Evolutionary conservation across 2,113 vertebrate species (phyloP), one percentile per base, ranked within the genome.

Genomic region (Bos indicus): DNA sequence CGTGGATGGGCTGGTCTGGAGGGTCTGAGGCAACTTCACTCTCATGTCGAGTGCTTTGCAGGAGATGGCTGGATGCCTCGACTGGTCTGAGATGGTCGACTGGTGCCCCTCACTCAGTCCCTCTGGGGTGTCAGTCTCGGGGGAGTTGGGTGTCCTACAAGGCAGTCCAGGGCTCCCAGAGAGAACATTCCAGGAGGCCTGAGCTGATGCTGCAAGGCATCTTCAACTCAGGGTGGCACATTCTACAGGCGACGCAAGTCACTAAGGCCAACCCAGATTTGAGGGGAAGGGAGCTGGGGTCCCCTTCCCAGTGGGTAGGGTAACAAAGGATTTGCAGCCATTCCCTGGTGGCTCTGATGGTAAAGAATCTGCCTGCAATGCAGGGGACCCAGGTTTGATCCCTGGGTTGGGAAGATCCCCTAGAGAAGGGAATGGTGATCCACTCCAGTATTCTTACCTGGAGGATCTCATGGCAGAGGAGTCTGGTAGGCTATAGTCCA

Each of bases 21-120:
- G 2, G 33, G 5, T 54, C n/a, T 23, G 12, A 54, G 52, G 52
- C 0, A 3, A n/a, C 48, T 51, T 60, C 21, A 43, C 1, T 28
- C 14, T 82, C 86, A 3, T 2, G 19, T 14, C 7, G 4, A 14
- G 56, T 7, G 80, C 71, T 91, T 26, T 54, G 51, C 19, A 2
- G 11, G 56, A 36, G 16, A 40, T 11, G 78, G 78, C 48, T 59
- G 28, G 59, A 64, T 95, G 57, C 21, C 19, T 56, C n/a, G 3
- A 26, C 15, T 62, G 46, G 30, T 74, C 94, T 40, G 46, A 33
- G 25, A 46, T 2, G 26, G 33, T 14, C 59, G 13, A 8, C 74
- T 6, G 7, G 17, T 85, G 14, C n/a, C 14, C 81, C 43, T 74
- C 62, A 17, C 3, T 5, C 4, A 13, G 77, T 30, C 62, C 87